Evolutionary conservation across 1,140 invertebrate genomes (phyloP), one percentile per base, ranked within the genome.

Genomic region (Dreissena rostriformis): DNA sequence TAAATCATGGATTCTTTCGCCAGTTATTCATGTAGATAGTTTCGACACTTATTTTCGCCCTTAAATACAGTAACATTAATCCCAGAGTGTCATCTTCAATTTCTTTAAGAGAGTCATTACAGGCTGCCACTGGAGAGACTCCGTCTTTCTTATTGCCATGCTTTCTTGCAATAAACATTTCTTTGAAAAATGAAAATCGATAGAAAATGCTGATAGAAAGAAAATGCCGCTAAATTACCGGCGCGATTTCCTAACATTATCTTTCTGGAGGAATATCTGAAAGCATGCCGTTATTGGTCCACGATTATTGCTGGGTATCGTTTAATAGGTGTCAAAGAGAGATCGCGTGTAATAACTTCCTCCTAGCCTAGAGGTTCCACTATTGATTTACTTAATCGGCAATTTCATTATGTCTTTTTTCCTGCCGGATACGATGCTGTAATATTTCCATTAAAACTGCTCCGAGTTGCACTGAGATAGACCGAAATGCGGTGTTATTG

Each of bases 291-390:
- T 81, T 81, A 81, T 81, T 81, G 79, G 79, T 65, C 73, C 68
- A 65, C 79, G 68, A 81, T 81, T 72, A 81, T 57, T 19, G 53
- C 29, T 28, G 71, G 68, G 71, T 72, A 81, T 72, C 68, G 71
- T 81, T 73, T 72, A 81, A 81, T 55, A 81, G 79, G 79, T 81
- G 79, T 81, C 79, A 81, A 72, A 70, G 79, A 70, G 79, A 81
- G 79, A 73, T 65, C 68, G 73, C 70, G 72, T 29, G 73, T 81
- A 81, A 81, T 72, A 63, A 65, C 79, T 81, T 63, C 14, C 14
- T 22, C 29, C 51, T 81, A 24, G 79, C 79, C 68, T 51, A 39
- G 66, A 79, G 79, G 79, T 81, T 81, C 66, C 22, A 29, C 68
- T 81, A 81, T 81, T 81, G 79, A 81, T 81, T 73, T 81, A 81